Conservation (phyloP, 2,113 vertebrate species). For the Pantherophis guttatus region DNA sequence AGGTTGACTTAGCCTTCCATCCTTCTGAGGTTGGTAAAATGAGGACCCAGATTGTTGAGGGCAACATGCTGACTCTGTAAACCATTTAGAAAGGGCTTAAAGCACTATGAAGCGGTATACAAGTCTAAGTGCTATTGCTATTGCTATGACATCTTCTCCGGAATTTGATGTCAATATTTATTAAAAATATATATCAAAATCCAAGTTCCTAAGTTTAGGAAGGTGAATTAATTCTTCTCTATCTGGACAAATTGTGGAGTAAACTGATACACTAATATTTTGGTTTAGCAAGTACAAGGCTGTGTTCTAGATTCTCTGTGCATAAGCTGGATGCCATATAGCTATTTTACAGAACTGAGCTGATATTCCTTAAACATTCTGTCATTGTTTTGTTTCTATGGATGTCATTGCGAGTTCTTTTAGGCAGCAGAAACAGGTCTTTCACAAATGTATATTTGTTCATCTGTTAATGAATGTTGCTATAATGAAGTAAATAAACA, state of each 20-base stretch:
- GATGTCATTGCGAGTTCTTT: not conserved
- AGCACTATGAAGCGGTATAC: not conserved
- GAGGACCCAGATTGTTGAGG: not conserved
- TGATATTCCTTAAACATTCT: not conserved
- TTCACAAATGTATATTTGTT: not conserved
- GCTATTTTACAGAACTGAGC: not conserved
- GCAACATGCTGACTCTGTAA: not conserved
- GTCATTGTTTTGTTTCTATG: not conserved
- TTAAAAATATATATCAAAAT: not conserved
- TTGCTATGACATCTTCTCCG: not conserved
- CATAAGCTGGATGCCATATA: not conserved
- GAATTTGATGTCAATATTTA: not conserved
- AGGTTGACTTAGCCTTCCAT: not conserved
- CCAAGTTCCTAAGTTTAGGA: not conserved
- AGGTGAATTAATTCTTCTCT: not conserved
- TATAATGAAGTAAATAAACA: not conserved
- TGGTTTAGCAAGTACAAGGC: not conserved
- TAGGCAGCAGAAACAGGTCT: not conserved
- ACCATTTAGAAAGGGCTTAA: not conserved
- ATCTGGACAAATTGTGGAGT: not conserved
- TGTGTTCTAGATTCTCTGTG: not conserved
- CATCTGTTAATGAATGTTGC: not conserved
- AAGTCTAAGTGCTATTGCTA: not conserved
- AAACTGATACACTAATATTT: not conserved
- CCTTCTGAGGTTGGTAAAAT: not conserved